Base-by-base conservation (phyloP, 2,797 vertebrate species). In the Varecia variegata region DNA sequence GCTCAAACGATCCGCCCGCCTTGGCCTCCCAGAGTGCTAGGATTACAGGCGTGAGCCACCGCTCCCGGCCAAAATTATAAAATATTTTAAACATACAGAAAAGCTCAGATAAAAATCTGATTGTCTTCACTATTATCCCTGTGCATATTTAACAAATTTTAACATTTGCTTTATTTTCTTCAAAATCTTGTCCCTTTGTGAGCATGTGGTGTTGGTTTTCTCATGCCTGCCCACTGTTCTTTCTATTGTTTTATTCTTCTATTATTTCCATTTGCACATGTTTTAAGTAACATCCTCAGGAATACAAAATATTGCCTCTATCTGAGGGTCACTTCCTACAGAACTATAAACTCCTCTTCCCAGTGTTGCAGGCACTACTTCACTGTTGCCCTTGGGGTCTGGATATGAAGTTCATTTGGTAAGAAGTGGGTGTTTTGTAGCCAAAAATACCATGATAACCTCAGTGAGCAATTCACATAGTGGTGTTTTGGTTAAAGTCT, bases 401-500 rank as follows among this genome's bases (percentile, higher is more conserved):
- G 30, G 35, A 60, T 38, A 23, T 94, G 85, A 80, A 76, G 65
- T 35, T 93, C 27, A 56, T 95, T 90, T 84, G 60, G 65, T 88
- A 77, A 79, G 86, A 94, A 38, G 70, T 77, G 35, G 35, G 56
- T 84, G 77, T 83, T 89, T 97, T 70, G 23, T 86, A 97, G 88
- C n/a, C 85, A 95, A 77, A 90, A 90, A 43, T 93, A 43, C 65
- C 90, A 56, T 79, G 90, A 95, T 98, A 97, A 97, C 93, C 81
- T 97, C 52, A 93, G 62, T 92, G 95, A 97, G 93, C 73, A 89
- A 85, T 96, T 98, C 97, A 93, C 43, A 88, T 94, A 95, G 60
- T 98, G 97, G 88, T 98, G 95, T 98, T 98, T 96, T 98, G 96
- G 95, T 98, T 97, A 93, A 97, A 98, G 90, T 96, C 90, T 95